Evolutionary conservation across 1,140 invertebrate species (phyloP), one percentile per base, ranked within the genome.

Genomic region (Palaemon carinicauda): DNA sequence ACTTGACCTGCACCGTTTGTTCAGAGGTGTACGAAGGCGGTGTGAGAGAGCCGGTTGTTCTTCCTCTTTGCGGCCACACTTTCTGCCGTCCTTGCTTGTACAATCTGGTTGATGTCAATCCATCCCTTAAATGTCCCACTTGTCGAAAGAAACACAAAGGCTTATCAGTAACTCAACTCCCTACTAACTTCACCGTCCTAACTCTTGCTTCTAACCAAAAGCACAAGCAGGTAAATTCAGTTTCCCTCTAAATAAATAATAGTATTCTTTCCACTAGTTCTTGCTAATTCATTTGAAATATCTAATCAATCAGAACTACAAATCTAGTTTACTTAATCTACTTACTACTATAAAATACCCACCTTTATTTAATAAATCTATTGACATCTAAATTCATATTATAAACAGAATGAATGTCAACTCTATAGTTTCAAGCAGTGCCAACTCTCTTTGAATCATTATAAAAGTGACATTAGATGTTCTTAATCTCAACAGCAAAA

Each of bases 31-130:
- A 51, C 21, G 24, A 54, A 31, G 52, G 52, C 5, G 82, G 82
- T 3, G 9, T n/a, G 0, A 21, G 71, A 9, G 82, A 84, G n/a
- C 82, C 82, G 1, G 82, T 84, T 31, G 53, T 65, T 1, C 74
- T 84, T 27, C 82, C 82, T 19, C 17, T 27, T 19, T 84, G 82
- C 41, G 82, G 82, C 31, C 82, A 84, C 82, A 60, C 82, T 33
- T 84, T 84, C 74, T 84, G 82, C 82, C 24, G 74, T 73, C 51
- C 19, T 29, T 84, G 82, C 24, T 33, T 84, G 52, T 15, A n/a
- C 14, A 21, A 52, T 10, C 33, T 82, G 41, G 81, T 56, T 14
- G 33, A 27, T 14, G 31, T 27, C 10, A 41, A 21, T 41, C 53
- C 27, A 17, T 24, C 14, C 10, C 15, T 84, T 10, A 15, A 15